These are phyloP conservation scores for Sphaeridia pumilis DNA, from an alignment of 2,888 invertebrate species.

Conservation along the genomic window DNA sequence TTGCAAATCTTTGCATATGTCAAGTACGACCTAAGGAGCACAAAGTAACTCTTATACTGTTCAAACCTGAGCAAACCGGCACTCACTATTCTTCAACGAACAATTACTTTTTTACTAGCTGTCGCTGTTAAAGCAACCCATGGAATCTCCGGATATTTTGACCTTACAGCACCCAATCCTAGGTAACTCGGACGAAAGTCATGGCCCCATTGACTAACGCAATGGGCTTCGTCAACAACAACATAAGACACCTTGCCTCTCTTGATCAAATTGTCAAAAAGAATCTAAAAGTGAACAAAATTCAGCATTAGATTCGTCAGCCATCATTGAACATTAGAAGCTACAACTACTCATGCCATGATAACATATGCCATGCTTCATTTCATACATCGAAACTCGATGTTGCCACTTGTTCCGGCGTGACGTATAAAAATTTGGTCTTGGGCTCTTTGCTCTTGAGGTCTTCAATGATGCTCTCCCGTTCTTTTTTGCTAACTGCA, in stretches of 20 bases:
- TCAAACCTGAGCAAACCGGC: too few species aligned
- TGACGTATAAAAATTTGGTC: conserved; percentile 81
- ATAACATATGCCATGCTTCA: too few species aligned
- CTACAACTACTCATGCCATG: too few species aligned
- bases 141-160: conserved; percentile 54
- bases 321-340: too few species aligned
- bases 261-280: conserved; percentile 54
- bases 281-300: not conserved
- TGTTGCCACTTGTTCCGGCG: conserved; percentile 90
- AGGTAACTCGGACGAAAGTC: conserved; percentile 94
- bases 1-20: conserved; percentile 64
- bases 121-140: conserved; percentile 95
- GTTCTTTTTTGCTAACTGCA: conserved; percentile 65
- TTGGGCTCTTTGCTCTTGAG: conserved; percentile 59
- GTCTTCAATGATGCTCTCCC: conserved; percentile 64
- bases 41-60: too few species aligned
- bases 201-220: conserved; percentile 98
- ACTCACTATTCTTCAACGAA: not conserved
- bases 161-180: conserved; percentile 61
- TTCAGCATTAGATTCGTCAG: too few species aligned
- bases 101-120: conserved; percentile 54
- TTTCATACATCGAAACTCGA: conserved; percentile 53
- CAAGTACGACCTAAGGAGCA: conserved; percentile 67
- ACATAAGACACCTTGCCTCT: conserved; percentile 73
- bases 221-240: conserved; percentile 95